Conservation (phyloP, 2,888 invertebrate genomes). For the Ligdia adustata region DNA sequence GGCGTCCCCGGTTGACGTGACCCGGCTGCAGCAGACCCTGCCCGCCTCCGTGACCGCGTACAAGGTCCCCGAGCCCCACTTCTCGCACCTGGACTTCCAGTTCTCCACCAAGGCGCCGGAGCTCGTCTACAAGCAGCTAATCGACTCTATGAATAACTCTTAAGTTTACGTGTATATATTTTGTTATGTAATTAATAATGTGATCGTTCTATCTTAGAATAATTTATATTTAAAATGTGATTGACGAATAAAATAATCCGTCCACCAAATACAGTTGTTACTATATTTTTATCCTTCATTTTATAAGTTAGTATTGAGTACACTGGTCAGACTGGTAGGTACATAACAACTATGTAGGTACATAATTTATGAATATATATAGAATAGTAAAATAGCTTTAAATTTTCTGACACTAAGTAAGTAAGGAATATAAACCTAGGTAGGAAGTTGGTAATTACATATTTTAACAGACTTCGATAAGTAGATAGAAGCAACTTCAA, state of each 20-base stretch:
- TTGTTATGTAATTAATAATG: conserved; percentile 30
- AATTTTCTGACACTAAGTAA: too few relatives aligned
- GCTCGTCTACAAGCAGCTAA: conserved; percentile 63
- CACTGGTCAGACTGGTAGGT: too few relatives aligned
- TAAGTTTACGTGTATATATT: conserved; percentile 39
- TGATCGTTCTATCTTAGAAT: conserved; percentile 42
- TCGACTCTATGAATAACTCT: conserved; percentile 59
- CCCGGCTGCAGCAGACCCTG: conserved; percentile 78
- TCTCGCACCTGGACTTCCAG: conserved; percentile 75
- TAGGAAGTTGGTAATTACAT: too few relatives aligned
- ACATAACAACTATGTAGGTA: too few relatives aligned
- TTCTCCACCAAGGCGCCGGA: conserved; percentile 66
- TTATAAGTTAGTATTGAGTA: too few relatives aligned
- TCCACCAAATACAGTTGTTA: conserved; percentile 41
- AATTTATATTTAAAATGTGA: conserved; percentile 50
- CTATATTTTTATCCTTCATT: too few relatives aligned
- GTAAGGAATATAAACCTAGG: too few relatives aligned
- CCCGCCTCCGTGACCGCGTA: conserved; percentile 81
- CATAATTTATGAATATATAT: too few relatives aligned
- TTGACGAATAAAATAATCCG: conserved; percentile 58
- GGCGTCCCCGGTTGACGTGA: conserved; percentile 84
- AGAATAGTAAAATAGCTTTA: too few relatives aligned
- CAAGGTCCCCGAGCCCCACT: conserved; percentile 80
- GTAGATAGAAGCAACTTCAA: too few relatives aligned
- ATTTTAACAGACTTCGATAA: too few relatives aligned